These are phyloP conservation scores for Hanleya hanleyi DNA, from an alignment of 2,888 invertebrate genomes.

Conservation along the genomic window DNA sequence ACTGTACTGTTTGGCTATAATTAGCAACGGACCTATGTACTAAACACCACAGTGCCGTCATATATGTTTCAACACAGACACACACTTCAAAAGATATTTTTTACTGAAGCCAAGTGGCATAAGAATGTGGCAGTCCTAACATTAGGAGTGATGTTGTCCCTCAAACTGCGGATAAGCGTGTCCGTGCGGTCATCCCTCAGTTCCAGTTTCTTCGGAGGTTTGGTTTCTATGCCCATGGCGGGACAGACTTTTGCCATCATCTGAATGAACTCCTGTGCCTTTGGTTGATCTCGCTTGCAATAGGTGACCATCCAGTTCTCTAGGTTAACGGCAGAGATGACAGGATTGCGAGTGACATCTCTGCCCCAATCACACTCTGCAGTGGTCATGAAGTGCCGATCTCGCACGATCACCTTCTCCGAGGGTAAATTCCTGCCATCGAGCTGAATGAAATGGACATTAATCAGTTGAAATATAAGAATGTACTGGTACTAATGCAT, in stretches of 20 bases:
- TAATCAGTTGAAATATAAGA: no score
- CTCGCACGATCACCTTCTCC: constrained; percentile 82
- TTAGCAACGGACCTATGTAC: no score
- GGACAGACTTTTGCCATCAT: constrained; percentile 75
- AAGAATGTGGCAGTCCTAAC: no score
- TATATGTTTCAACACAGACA: no score
- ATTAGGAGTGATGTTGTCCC: constrained; percentile 59
- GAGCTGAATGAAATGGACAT: constrained; percentile 76
- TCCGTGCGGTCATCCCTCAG: constrained; percentile 84
- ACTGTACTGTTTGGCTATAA: no score
- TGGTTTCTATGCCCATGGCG: constrained; percentile 81
- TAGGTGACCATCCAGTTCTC: constrained; percentile 83
- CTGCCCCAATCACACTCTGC: constrained; percentile 82
- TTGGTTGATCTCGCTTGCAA: constrained; percentile 78
- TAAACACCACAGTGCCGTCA: no score
- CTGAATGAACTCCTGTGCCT: constrained; percentile 76
- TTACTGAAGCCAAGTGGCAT: no score
- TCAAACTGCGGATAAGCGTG: constrained; percentile 71
- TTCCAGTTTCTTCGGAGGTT: constrained; percentile 77
- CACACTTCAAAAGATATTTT: no score
- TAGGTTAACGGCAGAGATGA: constrained; percentile 79
- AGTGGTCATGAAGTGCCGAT: constrained; percentile 68
- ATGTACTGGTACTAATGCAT: no score
- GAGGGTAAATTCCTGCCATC: constrained; percentile 75
- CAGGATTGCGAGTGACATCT: constrained; percentile 78